A percentile compares a stretch with the other conserved stretches of the same genome.
Evolutionary conservation across 2,888 invertebrate genomes (phyloP).

Genomic region (Netelia inedita): DNA sequence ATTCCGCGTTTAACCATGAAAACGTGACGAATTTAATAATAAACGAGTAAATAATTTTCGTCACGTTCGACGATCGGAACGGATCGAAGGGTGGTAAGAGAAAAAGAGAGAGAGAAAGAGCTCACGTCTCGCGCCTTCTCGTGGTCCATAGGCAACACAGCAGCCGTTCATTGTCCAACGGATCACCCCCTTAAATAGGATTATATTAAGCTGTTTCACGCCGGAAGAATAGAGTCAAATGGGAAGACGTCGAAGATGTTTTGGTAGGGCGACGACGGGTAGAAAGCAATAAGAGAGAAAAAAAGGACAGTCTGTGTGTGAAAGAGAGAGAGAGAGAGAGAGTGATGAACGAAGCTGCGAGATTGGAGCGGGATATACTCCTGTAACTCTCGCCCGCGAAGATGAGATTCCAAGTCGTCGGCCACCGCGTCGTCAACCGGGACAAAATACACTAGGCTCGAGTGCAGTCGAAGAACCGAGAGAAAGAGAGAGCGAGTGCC

Average conservation of each 20-base stretch:
- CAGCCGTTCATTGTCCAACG: slow-evolving; percentile 61
- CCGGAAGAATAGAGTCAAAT: slow-evolving; percentile 84
- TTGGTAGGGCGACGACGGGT: slow-evolving; percentile 81
- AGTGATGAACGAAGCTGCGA: slow-evolving; percentile 48
- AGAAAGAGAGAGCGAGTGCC: slow-evolving; percentile 52
- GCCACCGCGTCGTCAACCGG: slow-evolving; percentile 51
- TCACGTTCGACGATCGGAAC: slow-evolving; percentile 80
- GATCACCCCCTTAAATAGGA: slow-evolving; percentile 83
- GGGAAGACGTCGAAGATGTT: slow-evolving; percentile 83
- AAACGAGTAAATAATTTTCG: slow-evolving; percentile 85
- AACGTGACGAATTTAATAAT: slow-evolving; percentile 76
- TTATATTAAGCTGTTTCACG: slow-evolving; percentile 85
- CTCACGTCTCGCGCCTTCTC: not conserved
- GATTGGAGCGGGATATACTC: slow-evolving; percentile 63
- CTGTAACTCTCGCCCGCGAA: slow-evolving; percentile 30
- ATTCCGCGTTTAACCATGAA: slow-evolving; percentile 34
- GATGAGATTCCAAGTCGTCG: slow-evolving; percentile 51
- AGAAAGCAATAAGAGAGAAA: slow-evolving; percentile 72
- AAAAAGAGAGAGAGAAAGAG: not conserved
- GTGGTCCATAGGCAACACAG: slow-evolving; percentile 20
- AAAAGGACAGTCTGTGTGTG: slow-evolving; percentile 28
- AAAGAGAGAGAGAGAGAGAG: slow-evolving; percentile 67
- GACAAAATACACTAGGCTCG: slow-evolving; percentile 48
- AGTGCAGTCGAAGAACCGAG: slow-evolving; percentile 65
- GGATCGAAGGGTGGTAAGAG: slow-evolving; percentile 68